Conservation (phyloP, 37 sponge, comb jelly and placozoan genomes). For the Cladorhizidae sp. region DNA sequence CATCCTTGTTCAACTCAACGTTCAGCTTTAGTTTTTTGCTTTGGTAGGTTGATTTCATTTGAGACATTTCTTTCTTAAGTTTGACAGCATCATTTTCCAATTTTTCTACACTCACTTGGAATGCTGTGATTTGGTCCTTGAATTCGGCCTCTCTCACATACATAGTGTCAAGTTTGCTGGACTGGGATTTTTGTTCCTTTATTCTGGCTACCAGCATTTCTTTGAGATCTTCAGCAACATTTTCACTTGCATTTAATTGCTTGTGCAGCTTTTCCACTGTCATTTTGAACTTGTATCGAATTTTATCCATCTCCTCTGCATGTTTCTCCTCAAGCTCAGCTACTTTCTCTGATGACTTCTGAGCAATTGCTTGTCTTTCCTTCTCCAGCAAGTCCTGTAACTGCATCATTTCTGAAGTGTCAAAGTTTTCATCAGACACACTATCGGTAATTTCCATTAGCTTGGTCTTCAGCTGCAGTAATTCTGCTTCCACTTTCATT, state of each 20-base stretch:
- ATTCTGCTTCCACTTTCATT: neutral
- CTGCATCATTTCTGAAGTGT: too few species aligned
- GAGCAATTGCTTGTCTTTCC: neutral
- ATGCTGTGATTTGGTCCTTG: neutral
- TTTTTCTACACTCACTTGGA: conserved; percentile 1
- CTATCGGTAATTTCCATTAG: neutral
- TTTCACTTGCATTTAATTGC: conserved; percentile 2
- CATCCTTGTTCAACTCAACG: conserved; percentile 14
- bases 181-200: neutral
- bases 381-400: conserved; percentile 1
- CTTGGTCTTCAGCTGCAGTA: neutral
- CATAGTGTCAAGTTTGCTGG: neutral
- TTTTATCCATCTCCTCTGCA: neutral
- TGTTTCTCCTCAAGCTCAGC: neutral
- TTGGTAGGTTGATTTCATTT: neutral
- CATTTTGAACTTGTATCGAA: neutral
- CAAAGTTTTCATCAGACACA: neutral
- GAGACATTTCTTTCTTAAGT: neutral
- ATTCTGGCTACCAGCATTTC: neutral
- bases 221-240: neutral
- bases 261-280: neutral
- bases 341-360: neutral
- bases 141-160: neutral
- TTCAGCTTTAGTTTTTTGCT: neutral
- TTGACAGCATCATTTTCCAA: neutral